These are phyloP conservation scores for Atherinomorus stipes DNA, from an alignment of 2,113 vertebrate genomes.

Conservation along the genomic window DNA sequence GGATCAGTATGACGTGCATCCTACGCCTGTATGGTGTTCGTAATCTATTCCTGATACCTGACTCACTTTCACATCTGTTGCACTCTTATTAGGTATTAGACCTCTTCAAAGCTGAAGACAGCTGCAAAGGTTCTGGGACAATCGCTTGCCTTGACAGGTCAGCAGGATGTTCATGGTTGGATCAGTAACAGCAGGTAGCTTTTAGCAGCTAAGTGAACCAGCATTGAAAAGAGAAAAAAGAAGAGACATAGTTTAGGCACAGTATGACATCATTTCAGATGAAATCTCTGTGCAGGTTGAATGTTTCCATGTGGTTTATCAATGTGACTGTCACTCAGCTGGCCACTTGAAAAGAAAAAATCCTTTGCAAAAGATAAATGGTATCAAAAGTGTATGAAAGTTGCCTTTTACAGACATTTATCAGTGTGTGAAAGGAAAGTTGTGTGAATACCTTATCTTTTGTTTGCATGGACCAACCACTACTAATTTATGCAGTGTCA, in stretches of 20 bases:
- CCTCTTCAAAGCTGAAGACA: constrained; percentile 32
- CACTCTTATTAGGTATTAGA: neutral
- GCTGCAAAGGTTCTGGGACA: constrained; percentile 38
- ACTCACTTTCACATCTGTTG: constrained; percentile 10
- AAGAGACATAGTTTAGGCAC: constrained; percentile 1
- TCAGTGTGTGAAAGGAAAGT: too few species aligned
- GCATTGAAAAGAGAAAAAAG: neutral
- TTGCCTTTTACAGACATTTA: too few species aligned
- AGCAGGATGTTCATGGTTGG: constrained; percentile 54
- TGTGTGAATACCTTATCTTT: too few species aligned
- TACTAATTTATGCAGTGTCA: too few species aligned
- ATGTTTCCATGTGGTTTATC: neutral
- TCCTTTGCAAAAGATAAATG: too few species aligned
- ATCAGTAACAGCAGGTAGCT: constrained; percentile 53
- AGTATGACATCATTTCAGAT: neutral
- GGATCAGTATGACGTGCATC: constrained; percentile 12
- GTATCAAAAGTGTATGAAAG: too few species aligned
- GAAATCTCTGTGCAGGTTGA: neutral
- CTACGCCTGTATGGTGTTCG: constrained; percentile 15
- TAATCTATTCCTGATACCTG: constrained; percentile 14
- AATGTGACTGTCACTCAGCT: neutral
- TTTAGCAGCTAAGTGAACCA: neutral
- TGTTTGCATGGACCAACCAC: too few species aligned
- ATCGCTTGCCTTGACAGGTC: constrained; percentile 57
- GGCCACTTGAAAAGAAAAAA: neutral